A percentile compares a stretch with the other conserved stretches of the same genome.
These are phyloP conservation scores for Melikaiella ostensackeni DNA, from an alignment of 2,888 invertebrate genomes.

Conservation along the genomic window DNA sequence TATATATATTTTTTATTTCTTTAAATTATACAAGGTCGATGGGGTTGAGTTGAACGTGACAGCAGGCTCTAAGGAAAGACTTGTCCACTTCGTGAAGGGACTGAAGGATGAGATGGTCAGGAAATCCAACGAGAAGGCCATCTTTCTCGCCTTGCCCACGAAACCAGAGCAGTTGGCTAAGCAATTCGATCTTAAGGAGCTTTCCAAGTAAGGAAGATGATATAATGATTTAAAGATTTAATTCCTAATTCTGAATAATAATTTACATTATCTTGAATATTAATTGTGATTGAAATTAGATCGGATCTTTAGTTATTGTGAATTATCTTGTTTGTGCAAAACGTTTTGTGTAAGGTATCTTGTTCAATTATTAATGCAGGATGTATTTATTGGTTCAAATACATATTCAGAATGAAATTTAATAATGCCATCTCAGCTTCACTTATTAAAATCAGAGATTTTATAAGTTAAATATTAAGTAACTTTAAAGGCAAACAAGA, in stretches of 20 bases:
- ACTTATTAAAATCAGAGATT: no score
- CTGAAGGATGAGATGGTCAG: constrained; percentile 73
- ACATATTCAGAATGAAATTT: no score
- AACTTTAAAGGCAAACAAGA: no score
- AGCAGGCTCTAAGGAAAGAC: constrained; percentile 79
- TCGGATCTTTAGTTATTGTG: background rate
- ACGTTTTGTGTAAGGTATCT: background rate
- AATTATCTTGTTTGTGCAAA: background rate
- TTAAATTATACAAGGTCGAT: constrained; percentile 74
- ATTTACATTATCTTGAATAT: background rate
- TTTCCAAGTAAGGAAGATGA: constrained; percentile 79
- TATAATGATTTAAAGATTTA: background rate
- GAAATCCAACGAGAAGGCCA: constrained; percentile 78
- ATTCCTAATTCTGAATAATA: background rate
- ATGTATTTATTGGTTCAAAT: background rate
- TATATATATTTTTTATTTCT: background rate
- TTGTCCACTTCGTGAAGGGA: constrained; percentile 78
- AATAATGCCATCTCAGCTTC: no score
- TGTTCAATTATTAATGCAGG: background rate
- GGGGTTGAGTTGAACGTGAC: constrained; percentile 81
- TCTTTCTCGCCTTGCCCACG: constrained; percentile 82
- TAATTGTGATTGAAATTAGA: background rate
- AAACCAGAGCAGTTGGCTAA: constrained; percentile 84
- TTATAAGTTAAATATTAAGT: no score
- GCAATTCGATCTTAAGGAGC: constrained; percentile 83